Base-by-base conservation (phyloP, 2,888 invertebrate species). In the Caenorhabditis becei region DNA sequence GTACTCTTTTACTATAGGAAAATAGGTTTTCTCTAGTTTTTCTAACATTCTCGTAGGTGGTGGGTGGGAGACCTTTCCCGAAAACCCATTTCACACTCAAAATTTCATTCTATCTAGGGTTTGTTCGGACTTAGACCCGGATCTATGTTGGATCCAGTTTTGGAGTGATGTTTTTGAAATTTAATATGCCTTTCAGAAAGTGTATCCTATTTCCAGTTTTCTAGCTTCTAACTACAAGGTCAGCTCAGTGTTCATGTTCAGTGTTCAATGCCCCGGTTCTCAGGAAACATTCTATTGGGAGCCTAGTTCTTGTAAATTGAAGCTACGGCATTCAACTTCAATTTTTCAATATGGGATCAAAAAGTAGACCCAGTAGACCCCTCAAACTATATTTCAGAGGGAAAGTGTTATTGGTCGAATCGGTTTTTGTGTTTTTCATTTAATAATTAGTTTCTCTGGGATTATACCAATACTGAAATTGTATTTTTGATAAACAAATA, bases 1-100 rank as follows among this genome's bases (percentile, higher is more conserved):
- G 62, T 62, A 71, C 62, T 62, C 51, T 32, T 10, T 35, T 18
- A 16, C n/a, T 20, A 26, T 28, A 58, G 51, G 35, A 41, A 41
- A 41, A 41, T 41, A 41, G 2, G 14, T 41, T 41, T 41, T 14
- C 14, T 14, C 14, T 5, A 41, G 41, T 41, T 41, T 41, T 41
- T 41, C 14, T n/a, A n/a, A 47, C 51, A 32, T 18, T 18, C 20
- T 23, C 20, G 2, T 49, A 18, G 14, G 11, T 28, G 32, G 56
- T 32, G 20, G 20, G 56, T 18, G 41, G 41, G 41, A 5, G 14
- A 14, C 41, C 14, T 41, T 14, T 41, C 14, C 14, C 18, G 18
- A 8, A 35, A 56, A 32, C 47, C 47, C 18, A 47, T 47, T 47
- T 47, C 47, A 18, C 18, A n/a, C 47, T 2, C 10, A 10, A 3